These are phyloP conservation scores for Mormoops blainvillei DNA, from an alignment of 2,113 vertebrate species.

Conservation along the genomic window DNA sequence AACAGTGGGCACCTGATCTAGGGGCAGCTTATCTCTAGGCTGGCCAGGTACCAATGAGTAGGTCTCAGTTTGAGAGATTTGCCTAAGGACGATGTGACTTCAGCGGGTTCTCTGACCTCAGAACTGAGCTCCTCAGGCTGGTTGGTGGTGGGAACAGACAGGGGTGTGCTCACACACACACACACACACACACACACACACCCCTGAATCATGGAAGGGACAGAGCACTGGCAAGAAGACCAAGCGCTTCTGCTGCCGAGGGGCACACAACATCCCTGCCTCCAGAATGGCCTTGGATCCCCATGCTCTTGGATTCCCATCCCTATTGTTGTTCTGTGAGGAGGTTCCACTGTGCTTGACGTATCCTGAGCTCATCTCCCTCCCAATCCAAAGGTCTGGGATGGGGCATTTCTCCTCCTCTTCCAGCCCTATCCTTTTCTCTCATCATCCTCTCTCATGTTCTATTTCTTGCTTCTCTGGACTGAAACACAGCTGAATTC, in stretches of 20 bases:
- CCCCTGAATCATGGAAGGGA: background rate
- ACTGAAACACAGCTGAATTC: background rate
- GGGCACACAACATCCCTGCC: background rate
- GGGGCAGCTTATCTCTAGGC: background rate
- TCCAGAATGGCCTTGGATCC: background rate
- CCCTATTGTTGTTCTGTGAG: accelerated
- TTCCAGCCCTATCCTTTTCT: background rate
- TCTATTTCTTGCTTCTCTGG: background rate
- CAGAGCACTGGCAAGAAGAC: background rate
- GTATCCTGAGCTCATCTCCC: background rate
- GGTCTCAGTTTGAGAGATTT: background rate
- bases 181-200: background rate
- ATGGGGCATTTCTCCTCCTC: background rate
- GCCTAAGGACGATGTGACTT: background rate
- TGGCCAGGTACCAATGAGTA: background rate
- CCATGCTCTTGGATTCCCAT: background rate
- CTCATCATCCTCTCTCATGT: background rate
- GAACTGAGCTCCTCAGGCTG: background rate
- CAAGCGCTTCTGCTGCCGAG: background rate
- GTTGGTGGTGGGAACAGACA: background rate
- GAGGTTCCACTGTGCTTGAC: background rate
- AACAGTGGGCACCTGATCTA: background rate
- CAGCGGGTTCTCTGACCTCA: background rate
- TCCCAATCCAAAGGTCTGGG: background rate
- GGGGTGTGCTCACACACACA: too few species aligned